phyloP scores from a whole-genome alignment of 2,113 vertebrate genomes.

The Myodes glareolus region DNA sequence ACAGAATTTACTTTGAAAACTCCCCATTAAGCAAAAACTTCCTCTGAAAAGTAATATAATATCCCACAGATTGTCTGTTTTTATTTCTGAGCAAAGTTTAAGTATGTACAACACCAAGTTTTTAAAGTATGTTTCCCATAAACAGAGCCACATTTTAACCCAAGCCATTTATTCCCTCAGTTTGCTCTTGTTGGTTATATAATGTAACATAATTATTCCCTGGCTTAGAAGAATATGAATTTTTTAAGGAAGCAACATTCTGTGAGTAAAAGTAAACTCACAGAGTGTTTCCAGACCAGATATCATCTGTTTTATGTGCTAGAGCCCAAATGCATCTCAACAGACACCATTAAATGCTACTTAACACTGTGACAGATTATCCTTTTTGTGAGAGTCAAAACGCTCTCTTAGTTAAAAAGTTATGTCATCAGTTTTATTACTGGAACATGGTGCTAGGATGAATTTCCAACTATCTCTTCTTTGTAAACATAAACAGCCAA shows the following conservation, averaged over 20 bases:
- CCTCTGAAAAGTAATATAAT: slow-evolving; percentile 27
- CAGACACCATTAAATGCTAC: slow-evolving; percentile 46
- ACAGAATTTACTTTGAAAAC: slow-evolving; percentile 31
- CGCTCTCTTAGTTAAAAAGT: slow-evolving; percentile 52
- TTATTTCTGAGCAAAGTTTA: slow-evolving; percentile 42
- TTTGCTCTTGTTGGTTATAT: slow-evolving; percentile 54
- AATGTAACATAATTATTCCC: slow-evolving; percentile 29
- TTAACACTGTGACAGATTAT: slow-evolving; percentile 56
- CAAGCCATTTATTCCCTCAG: slow-evolving; percentile 42
- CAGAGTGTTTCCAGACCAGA: slow-evolving; percentile 77
- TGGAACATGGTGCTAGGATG: slow-evolving; percentile 28
- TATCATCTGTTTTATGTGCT: slow-evolving; percentile 69
- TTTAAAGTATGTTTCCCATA: slow-evolving; percentile 10
- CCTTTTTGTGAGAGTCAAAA: slow-evolving; percentile 56
- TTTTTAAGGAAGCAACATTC: slow-evolving; percentile 71
- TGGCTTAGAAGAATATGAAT: slow-evolving; percentile 47
- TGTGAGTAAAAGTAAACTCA: slow-evolving; percentile 77
- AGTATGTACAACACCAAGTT: background rate
- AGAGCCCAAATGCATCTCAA: slow-evolving; percentile 69
- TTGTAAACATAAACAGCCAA: slow-evolving; percentile 17
- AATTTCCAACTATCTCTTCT: slow-evolving; percentile 40
- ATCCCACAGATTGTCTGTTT: background rate
- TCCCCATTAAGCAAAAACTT: background rate
- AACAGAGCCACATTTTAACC: slow-evolving; percentile 44
- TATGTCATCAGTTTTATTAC: slow-evolving; percentile 37